These are phyloP conservation scores for Pseudobourletiella spinata DNA, from an alignment of 1,140 invertebrate species.

Conservation along the genomic window DNA sequence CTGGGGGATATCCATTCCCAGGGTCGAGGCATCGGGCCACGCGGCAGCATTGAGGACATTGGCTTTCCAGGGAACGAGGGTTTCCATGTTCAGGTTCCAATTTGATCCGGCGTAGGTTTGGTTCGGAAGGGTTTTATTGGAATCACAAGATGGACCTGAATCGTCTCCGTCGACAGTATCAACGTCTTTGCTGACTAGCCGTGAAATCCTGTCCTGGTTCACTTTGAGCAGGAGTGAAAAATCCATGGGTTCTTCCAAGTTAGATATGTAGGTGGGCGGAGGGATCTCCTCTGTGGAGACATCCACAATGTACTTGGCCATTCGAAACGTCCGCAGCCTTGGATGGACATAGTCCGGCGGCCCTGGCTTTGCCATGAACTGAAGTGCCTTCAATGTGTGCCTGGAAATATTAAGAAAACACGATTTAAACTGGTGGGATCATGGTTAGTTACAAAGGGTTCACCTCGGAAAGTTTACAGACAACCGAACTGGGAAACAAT, in stretches of 20 bases:
- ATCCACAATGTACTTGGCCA: slow-evolving; percentile 53
- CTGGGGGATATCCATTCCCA: slow-evolving; percentile 51
- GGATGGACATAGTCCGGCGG: not conserved
- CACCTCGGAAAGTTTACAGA: not conserved
- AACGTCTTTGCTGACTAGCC: not conserved
- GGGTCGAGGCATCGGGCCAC: slow-evolving; percentile 42
- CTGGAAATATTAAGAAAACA: not conserved
- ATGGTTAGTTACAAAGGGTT: not conserved
- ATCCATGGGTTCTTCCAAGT: not conserved
- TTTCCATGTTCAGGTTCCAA: not conserved
- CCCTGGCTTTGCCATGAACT: slow-evolving; percentile 36
- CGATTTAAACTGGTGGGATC: not conserved
- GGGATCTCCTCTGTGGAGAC: slow-evolving; percentile 38
- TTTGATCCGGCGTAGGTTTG: not conserved
- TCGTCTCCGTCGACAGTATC: not conserved
- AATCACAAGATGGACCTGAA: not conserved
- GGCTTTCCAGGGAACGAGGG: not conserved
- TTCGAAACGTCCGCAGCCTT: slow-evolving; percentile 47
- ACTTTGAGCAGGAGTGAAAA: not conserved
- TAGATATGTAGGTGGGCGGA: slow-evolving; percentile 11
- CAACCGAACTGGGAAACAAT: too few species aligned
- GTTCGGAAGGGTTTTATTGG: not conserved
- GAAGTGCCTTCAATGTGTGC: slow-evolving; percentile 48
- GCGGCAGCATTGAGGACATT: not conserved
- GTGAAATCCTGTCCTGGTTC: not conserved